Base-by-base conservation (phyloP, 1,140 invertebrate genomes). In the Drosophila repletoides region DNA sequence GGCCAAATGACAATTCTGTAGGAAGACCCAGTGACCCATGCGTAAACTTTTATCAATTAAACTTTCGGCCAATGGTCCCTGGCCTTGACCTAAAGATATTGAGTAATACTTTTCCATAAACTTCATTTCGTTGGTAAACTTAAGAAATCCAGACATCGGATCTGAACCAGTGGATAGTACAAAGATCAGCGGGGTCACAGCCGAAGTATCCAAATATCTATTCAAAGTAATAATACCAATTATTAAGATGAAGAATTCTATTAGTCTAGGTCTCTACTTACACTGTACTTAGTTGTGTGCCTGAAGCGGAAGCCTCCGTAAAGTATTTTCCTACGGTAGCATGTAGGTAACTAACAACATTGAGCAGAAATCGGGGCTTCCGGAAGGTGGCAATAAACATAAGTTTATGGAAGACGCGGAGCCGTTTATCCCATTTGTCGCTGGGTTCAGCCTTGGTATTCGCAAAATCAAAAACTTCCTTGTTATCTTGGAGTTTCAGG, bases 1-100 rank as follows among this genome's bases (percentile, higher is more conserved):
- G 4, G 96, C 97, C 68, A 98, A 91, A 86, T 98, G 97, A 87
- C 97, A 98, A 89, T 98, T 98, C 93, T 94, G 96, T 53, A 98
- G 90, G 86, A 97, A 95, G 0, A 98, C 93, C 97, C 97, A 98
- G 73, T 94, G 92, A 1, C 96, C 96, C 33, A 91, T 90, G 0
- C 92, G 91, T 48, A 93, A 91, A 3, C 94, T 96, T 53, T 91
- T 91, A n/a, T 93, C 93, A 2, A 98, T 95, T 91, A 97, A 92
- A 74, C 93, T 93, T 84, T 97, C 94, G 1, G 97, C 97, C 26
- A 97, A 92, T 0, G 94, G 94, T 0, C 95, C 95, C 90, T 98
- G 97, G 0, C 97, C 97, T 91, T 98, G 97, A 0, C 97, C 97
- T 5, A 98, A 90, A 0, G 97, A 98, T 64, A 98, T 95, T 0